These are phyloP conservation scores for Craseonycteris thonglongyai DNA, from an alignment of 2,113 vertebrate genomes.

Conservation along the genomic window DNA sequence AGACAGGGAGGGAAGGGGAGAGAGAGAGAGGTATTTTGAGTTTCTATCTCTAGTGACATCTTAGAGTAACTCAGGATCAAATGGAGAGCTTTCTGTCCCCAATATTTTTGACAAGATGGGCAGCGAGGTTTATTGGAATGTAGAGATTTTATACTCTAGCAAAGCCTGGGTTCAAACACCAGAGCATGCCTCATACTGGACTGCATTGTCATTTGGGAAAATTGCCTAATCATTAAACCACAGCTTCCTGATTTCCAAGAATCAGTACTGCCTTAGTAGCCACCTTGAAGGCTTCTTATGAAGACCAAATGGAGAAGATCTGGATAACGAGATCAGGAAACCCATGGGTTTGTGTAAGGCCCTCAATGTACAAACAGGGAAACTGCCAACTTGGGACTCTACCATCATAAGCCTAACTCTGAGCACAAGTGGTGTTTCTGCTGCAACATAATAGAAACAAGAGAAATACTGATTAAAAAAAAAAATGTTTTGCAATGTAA, in stretches of 20 bases:
- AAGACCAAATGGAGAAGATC: neutral
- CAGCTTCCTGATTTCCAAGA: slow-evolving; percentile 19
- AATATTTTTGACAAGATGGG: neutral
- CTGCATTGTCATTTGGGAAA: neutral
- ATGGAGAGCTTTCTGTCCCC: neutral
- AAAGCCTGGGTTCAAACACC: neutral
- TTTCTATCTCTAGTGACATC: neutral
- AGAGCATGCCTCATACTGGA: neutral
- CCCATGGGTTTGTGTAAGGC: neutral
- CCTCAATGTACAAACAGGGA: neutral
- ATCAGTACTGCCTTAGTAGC: neutral
- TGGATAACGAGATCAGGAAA: neutral
- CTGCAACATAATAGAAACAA: neutral
- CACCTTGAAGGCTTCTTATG: neutral
- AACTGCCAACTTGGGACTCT: neutral
- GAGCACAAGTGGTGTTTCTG: neutral
- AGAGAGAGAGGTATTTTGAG: neutral
- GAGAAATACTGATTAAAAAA: neutral
- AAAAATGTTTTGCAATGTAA: neutral
- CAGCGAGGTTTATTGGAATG: neutral
- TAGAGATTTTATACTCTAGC: neutral
- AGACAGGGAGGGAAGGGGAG: too few relatives aligned
- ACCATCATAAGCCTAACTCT: neutral
- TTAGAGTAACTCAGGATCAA: neutral
- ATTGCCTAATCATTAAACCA: neutral